These are phyloP conservation scores for Sialis lutaria DNA, from an alignment of 2,888 invertebrate species.

Conservation along the genomic window DNA sequence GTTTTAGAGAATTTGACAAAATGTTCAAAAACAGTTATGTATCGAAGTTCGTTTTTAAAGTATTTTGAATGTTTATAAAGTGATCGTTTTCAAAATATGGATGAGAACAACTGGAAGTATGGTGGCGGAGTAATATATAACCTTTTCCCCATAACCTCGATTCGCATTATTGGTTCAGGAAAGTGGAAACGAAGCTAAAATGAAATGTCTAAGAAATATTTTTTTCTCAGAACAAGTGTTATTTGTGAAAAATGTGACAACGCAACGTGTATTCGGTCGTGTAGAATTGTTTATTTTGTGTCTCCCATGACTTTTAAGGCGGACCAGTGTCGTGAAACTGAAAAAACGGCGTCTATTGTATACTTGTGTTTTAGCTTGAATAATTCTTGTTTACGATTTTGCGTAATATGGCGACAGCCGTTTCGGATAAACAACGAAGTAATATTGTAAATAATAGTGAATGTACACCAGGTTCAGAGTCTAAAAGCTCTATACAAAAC, in stretches of 20 bases:
- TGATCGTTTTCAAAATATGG: background rate
- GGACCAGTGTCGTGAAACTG: slow-evolving; percentile 37
- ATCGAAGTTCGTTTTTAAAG: background rate
- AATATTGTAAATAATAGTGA: slow-evolving; percentile 27
- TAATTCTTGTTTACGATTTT: background rate
- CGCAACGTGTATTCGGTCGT: slow-evolving; percentile 16
- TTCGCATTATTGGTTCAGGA: slow-evolving; percentile 57
- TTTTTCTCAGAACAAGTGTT: no score
- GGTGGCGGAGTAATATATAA: slow-evolving; percentile 42
- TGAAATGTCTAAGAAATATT: no score
- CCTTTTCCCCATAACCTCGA: slow-evolving; percentile 59
- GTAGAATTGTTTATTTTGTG: slow-evolving; percentile 37
- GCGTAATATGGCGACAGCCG: slow-evolving; percentile 68
- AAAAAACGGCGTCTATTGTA: slow-evolving; percentile 21
- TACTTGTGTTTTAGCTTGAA: background rate
- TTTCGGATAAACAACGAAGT: slow-evolving; percentile 68
- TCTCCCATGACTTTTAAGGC: slow-evolving; percentile 35
- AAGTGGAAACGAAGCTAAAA: slow-evolving; percentile 41
- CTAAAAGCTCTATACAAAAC: background rate
- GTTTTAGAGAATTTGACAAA: background rate
- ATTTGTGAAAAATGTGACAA: no score
- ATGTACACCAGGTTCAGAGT: background rate
- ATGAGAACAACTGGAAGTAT: slow-evolving; percentile 12
- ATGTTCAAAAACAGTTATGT: background rate
- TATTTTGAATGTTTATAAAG: background rate